phyloP scores from a whole-genome alignment of 2,113 vertebrate genomes.

The Odontesthes bonariensis region DNA sequence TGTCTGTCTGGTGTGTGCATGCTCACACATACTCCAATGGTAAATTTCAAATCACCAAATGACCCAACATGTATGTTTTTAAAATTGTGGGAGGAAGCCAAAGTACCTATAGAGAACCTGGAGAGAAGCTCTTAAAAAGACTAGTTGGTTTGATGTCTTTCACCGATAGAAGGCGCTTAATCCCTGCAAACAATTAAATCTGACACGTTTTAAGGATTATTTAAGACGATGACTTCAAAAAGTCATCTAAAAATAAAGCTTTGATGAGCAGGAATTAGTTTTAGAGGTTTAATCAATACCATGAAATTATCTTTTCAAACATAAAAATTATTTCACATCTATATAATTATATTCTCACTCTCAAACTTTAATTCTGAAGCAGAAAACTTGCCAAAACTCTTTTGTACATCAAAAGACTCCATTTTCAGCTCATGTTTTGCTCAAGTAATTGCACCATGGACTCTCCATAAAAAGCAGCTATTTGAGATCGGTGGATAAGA shows the following conservation, averaged over 20 bases:
- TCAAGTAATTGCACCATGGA: not conserved
- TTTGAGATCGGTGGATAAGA: not conserved
- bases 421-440: not conserved
- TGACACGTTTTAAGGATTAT: not conserved
- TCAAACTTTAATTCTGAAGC: not conserved
- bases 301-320: not conserved
- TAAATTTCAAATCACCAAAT: no score
- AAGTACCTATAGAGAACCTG: no score
- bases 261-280: not conserved
- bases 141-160: no score
- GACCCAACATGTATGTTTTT: no score
- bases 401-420: not conserved
- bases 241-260: not conserved
- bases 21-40: no score
- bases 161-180: not conserved
- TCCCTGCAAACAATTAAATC: not conserved
- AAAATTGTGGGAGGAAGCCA: no score
- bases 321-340: slow-evolving; percentile 14
- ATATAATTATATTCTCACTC: slow-evolving; percentile 11
- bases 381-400: not conserved
- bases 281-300: not conserved
- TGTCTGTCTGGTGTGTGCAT: no score
- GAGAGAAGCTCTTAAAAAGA: no score
- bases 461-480: not conserved
- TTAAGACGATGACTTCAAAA: not conserved